Conservation (phyloP, 2,888 invertebrate genomes). For the Drosophila nr. medialis region DNA sequence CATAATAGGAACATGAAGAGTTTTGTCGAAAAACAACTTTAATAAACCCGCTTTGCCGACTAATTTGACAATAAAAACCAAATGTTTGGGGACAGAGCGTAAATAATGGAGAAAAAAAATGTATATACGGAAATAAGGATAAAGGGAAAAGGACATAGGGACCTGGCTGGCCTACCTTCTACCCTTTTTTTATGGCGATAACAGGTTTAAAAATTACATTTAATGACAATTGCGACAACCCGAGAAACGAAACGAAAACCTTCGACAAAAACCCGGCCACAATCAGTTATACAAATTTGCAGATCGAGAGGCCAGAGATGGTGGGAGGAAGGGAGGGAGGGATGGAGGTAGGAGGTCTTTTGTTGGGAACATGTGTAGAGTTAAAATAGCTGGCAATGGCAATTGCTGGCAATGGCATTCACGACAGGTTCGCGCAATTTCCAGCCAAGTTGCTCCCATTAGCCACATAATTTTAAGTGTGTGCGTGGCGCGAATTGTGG, state of each 20-base stretch:
- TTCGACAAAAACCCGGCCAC: constrained; percentile 26
- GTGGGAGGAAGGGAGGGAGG: not conserved
- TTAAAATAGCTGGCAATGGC: constrained; percentile 38
- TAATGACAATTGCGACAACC: constrained; percentile 71
- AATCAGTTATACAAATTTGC: constrained; percentile 56
- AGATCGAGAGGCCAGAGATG: not conserved
- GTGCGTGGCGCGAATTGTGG: constrained; percentile 63
- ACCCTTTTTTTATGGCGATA: constrained; percentile 69
- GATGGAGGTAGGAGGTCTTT: not conserved
- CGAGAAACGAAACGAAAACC: constrained; percentile 15
- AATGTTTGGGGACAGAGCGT: constrained; percentile 48
- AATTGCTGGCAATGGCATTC: constrained; percentile 44
- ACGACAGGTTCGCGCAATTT: constrained; percentile 72
- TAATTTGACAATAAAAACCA: constrained; percentile 76
- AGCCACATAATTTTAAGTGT: constrained; percentile 80
- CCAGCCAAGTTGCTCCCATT: constrained; percentile 80
- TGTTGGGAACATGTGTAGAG: constrained; percentile 53
- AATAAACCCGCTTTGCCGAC: constrained; percentile 77
- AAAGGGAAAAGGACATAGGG: constrained; percentile 36
- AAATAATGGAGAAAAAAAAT: constrained; percentile 29
- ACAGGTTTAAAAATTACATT: constrained; percentile 80
- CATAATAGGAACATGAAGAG: constrained; percentile 65
- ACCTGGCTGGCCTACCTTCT: constrained; percentile 39
- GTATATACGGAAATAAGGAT: not conserved
- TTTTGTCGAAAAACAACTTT: constrained; percentile 66